Base-by-base conservation (phyloP, 2,888 invertebrate genomes). In the Xanthia icteritia region DNA sequence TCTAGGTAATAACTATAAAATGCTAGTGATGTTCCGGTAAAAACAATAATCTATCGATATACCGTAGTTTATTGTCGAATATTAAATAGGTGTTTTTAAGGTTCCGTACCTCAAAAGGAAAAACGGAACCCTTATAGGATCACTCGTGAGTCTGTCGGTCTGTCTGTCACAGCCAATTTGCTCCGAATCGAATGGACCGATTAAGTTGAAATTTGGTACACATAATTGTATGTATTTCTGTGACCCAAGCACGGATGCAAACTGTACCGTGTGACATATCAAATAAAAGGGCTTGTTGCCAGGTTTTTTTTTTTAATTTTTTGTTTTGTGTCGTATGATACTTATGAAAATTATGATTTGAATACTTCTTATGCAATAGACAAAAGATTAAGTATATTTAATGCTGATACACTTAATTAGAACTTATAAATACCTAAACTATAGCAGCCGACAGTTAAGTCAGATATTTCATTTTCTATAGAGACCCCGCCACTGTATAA, bases 1-100 rank as follows among this genome's bases (percentile, higher is more conserved):
- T 76, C 72, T 64, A 20, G 72, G 74, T 82, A 87, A 79, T 86
- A 86, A 86, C 75, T 74, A 77, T 76, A 67, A 64, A 68, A 72
- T 42, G 27, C 54, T 75, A 83, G 86, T 66, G 86, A 75, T 60
- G 60, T 31, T 31, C 60, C 31, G 31, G 6, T 17, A 58, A 51
- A 23, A 23, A 8, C 27, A 17, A 11, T 17, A 58, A 27, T 58
- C 6, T 58, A 60, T 60, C 60, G 31, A 17, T 58, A 23, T n/a
- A 0, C 23, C 23, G 51, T 20, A 17, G 20, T 54, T n/a, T n/a
- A n/a, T n/a, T n/a, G 20, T 8, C 51, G 4, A 13, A 15, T 15
- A 45, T 31, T 31, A 31, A 2, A 2, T 31, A 31, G 31, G 31
- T 2, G 31, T 31, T 31, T 31, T 31, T 31, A 31, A 2, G 31